Base-by-base conservation (phyloP, 2,113 vertebrate genomes). In the Kobus ellipsiprymnus region DNA sequence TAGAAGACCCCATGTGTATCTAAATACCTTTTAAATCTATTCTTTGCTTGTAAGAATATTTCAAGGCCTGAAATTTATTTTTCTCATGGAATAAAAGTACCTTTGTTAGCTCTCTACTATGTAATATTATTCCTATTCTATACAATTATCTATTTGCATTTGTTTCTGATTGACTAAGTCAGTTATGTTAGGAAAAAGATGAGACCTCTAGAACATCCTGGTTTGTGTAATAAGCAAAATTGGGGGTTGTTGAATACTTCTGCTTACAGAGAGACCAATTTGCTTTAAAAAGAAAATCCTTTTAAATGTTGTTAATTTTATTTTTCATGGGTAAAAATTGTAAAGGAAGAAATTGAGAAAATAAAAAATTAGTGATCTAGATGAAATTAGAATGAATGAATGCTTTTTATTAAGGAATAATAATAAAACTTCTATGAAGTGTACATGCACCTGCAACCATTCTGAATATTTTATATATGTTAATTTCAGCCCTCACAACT, bases 21-120 rank as follows among this genome's bases (percentile, higher is more conserved):
- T 90, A 92, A 80, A 90, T 93, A 50, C 23, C 27, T 96, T 87
- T 92, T 90, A 78, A 97, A 91, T 82, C 40, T 90, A 48, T 23
- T 46, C 46, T 95, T 90, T 88, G 50, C 29, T 88, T 93, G 4
- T 50, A 3, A 44, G 27, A 93, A 88, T 97, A 91, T 93, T 93
- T 95, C 46, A 92, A 96, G 67, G 7, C 44, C 46, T 93, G 71
- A 81, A 59, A 91, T 90, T 30, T n/a, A 82, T 86, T 95, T 97
- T 95, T 78, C 48, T 57, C 25, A 36, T 87, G 21, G 33, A 87
- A 67, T 92, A 57, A 74, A 97, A 91, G 40, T 54, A 59, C 77
- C 60, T 94, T 95, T 80, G 44, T 33, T 84, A 93, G 30, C 50
- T 60, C 44, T 90, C 93, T 90, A 82, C 55, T 80, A 48, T 78